Conservation (phyloP, 2,113 vertebrate species). For the Hypanus sabinus region DNA sequence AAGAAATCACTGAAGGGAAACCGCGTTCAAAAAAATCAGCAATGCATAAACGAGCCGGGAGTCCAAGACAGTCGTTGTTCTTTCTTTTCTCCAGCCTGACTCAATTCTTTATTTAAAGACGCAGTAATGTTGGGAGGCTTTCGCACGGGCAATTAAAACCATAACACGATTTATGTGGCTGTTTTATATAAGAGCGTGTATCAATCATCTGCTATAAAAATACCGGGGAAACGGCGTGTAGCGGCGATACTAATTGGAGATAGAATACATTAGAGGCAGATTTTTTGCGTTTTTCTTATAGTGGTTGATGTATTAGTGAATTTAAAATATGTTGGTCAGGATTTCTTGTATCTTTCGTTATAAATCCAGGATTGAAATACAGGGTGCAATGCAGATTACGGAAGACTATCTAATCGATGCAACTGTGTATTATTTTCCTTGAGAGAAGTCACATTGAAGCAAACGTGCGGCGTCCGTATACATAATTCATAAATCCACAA, state of each 20-base stretch:
- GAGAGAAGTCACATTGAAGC: neutral
- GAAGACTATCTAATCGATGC: neutral
- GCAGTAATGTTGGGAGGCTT: neutral
- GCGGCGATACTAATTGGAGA: neutral
- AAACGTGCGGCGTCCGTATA: neutral
- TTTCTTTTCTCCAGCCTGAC: neutral
- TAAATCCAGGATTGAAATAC: neutral
- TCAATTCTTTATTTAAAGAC: slow-evolving; percentile 31
- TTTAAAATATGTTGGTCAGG: neutral
- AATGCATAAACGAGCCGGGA: slow-evolving; percentile 31
- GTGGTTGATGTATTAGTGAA: neutral
- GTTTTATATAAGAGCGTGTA: neutral
- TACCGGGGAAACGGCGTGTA: too few species aligned
- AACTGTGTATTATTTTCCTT: neutral
- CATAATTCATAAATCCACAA: slow-evolving; percentile 14
- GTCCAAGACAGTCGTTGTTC: neutral
- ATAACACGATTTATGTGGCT: neutral
- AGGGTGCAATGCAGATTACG: neutral
- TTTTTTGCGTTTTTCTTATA: neutral
- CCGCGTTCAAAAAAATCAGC: neutral
- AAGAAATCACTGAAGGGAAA: slow-evolving; percentile 35
- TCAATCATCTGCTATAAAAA: neutral
- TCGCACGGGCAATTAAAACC: neutral
- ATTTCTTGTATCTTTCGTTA: neutral
- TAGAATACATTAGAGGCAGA: neutral